A percentile compares a stretch with the other conserved stretches of the same genome.
Conservation (phyloP, 2,888 invertebrate genomes). For the Cheilosia urbana region DNA sequence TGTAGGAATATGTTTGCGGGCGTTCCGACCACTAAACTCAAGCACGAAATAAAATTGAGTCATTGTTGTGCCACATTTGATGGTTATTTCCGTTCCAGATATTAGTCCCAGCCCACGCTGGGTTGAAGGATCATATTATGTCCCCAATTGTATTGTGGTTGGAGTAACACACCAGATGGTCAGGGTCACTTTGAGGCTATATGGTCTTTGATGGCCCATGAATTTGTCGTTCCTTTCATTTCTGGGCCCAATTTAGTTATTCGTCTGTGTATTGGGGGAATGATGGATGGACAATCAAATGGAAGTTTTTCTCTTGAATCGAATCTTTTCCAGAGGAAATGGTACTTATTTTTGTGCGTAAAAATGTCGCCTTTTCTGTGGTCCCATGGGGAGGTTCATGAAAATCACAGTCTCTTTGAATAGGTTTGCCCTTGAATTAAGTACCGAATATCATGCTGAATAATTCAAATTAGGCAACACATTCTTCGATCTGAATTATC, state of each 20-base stretch:
- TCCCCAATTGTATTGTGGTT: neutral
- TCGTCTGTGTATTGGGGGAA: neutral
- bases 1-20: neutral
- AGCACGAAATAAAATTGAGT: neutral
- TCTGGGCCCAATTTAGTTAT: neutral
- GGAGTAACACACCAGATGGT: neutral
- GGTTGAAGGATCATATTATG: neutral
- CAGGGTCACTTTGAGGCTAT: neutral
- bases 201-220: neutral
- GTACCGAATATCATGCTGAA: no score
- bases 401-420: no score
- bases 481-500: no score
- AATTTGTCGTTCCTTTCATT: neutral
- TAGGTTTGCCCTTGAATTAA: no score
- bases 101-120: neutral
- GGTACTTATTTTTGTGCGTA: no score
- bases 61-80: neutral
- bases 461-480: no score
- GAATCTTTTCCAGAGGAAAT: no score
- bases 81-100: neutral
- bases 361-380: no score
- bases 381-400: no score
- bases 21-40: neutral
- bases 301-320: neutral
- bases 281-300: neutral